Base-by-base conservation (phyloP, 2,797 vertebrate genomes). In the Sebastes trivittatus region DNA sequence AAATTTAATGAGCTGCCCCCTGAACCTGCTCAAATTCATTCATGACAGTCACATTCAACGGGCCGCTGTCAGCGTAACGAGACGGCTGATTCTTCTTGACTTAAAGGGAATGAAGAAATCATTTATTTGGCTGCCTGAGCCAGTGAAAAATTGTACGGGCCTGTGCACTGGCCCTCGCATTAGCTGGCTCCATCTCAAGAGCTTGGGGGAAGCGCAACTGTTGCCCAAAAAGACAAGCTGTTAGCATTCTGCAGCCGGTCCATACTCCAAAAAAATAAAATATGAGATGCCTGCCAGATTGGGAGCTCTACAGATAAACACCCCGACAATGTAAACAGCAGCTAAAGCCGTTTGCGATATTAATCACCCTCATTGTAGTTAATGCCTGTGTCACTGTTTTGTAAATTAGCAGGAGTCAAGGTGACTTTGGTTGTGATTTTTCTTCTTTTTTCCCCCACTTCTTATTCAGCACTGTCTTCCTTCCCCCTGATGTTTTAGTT, bases 361-460 rank as follows among this genome's bases (percentile, higher is more conserved):
- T 89, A 89, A 89, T 92, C 79, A 84, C 78, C 60, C 63, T 54
- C 59, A n/a, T 66, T 72, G 71, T 79, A 27, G 76, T 84, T 90
- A 81, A 80, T 81, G 80, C 69, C 30, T 6, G 22, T 83, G 77
- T 85, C 71, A 52, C 75, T 76, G 77, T 88, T 90, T 77, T 80
- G 78, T 80, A 87, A 89, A 91, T 91, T 77, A 86, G 54, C 20
- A 18, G 46, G 46, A 84, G 83, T 86, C 87, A 94, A 94, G 92
- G 94, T 95, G 93, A 94, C 94, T 92, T 93, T 94, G 76, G 62
- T 61, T 80, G 30, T 65, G 62, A 87, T 90, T 83, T 70, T 63
- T 63, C 46, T 30, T n/a, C 5, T 8, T 30, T 67, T 67, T 49
- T 14, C 60, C 30, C 81, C 69, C 63, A 27, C 75, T 79, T 81